Evolutionary conservation across 2,888 invertebrate species (phyloP).

Genomic region (Crioceris asparagi): DNA sequence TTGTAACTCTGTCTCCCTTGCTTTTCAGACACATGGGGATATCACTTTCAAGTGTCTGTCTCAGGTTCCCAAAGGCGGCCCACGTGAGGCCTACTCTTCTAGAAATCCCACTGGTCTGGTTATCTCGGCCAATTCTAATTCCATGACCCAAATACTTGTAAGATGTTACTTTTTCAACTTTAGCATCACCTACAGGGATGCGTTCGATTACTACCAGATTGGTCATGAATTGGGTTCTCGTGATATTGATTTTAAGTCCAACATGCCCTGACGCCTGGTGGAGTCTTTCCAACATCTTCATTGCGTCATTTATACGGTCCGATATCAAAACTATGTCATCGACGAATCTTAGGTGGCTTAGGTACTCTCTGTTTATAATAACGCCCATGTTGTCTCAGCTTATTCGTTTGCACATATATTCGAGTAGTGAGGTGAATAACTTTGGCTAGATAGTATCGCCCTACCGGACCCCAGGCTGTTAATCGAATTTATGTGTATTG

Average conservation of each 20-base stretch:
- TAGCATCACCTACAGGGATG: too few species aligned
- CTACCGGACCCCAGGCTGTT: too few species aligned
- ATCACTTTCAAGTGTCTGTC: not conserved
- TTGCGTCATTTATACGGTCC: not conserved
- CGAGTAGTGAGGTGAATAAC: too few species aligned
- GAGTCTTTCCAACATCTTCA: not conserved
- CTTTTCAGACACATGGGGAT: too few species aligned
- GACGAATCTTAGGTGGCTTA: not conserved
- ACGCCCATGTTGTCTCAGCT: not conserved
- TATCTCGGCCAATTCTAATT: constrained; percentile 3
- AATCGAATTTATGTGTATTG: too few species aligned
- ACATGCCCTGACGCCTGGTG: not conserved
- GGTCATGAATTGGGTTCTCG: not conserved
- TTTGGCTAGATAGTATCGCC: too few species aligned
- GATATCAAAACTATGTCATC: not conserved
- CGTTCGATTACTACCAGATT: too few species aligned
- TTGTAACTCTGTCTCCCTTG: too few species aligned
- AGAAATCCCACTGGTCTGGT: constrained; percentile 1
- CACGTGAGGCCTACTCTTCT: constrained; percentile 4
- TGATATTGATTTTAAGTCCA: not conserved
- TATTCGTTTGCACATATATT: too few species aligned
- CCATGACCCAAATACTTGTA: too few species aligned
- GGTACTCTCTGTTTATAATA: not conserved
- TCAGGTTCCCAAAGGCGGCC: constrained; percentile 6
- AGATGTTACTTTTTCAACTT: too few species aligned